phyloP scores from a whole-genome alignment of 2,113 vertebrate species.

The Ceyx cyanopectus region DNA sequence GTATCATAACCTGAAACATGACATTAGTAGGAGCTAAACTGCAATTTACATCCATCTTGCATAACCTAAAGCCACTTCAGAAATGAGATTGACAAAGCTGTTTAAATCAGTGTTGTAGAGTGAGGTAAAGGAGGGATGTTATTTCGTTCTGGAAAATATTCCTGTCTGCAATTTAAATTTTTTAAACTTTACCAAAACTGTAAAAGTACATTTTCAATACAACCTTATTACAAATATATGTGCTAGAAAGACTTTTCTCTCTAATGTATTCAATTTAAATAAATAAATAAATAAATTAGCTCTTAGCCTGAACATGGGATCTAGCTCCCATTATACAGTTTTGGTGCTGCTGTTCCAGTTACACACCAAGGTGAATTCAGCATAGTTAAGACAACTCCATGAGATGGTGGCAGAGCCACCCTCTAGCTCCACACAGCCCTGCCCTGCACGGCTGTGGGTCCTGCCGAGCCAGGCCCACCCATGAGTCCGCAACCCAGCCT shows the following conservation, averaged over 20 bases:
- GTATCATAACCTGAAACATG: not conserved
- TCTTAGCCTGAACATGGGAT: not conserved
- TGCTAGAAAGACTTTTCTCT: not conserved
- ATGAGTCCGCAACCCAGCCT: rapidly evolving
- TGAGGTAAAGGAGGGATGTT: not conserved
- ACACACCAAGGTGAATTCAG: not conserved
- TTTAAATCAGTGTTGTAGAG: constrained; percentile 2
- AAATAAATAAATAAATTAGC: not conserved
- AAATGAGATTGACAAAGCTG: constrained; percentile 4
- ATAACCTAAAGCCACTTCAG: constrained; percentile 35
- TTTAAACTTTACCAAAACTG: not conserved
- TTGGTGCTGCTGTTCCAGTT: not conserved
- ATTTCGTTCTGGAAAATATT: constrained; percentile 12
- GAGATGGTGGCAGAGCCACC: rapidly evolving
- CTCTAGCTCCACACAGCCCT: not conserved
- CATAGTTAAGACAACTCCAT: not conserved
- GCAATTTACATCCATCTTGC: not conserved
- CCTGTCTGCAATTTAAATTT: not conserved
- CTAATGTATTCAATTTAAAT: not conserved
- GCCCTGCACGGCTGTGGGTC: rapidly evolving
- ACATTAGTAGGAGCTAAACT: constrained; percentile 18
- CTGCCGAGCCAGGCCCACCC: not conserved
- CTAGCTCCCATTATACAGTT: not conserved
- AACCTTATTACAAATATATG: not conserved
- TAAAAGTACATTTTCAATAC: not conserved